Base-by-base conservation (phyloP, 2,888 invertebrate species). In the Deilephila elpenor region DNA sequence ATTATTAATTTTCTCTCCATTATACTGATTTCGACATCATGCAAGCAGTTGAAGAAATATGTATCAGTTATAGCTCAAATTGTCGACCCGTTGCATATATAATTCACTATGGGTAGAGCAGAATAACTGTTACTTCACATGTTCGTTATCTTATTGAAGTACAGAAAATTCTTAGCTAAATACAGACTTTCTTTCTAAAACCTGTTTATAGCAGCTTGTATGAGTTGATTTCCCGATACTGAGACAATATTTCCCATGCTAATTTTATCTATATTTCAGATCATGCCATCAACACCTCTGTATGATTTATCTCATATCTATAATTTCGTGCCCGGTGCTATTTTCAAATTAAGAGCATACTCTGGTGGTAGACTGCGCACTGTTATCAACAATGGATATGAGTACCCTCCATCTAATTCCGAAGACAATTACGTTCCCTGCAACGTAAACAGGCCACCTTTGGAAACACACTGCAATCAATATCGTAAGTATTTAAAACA, bases 281-380 rank as follows among this genome's bases (percentile, higher is more conserved):
- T 86, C 7, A 78, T 82, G 5, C 81, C 82, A 14, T 80, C 84
- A 2, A 86, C 87, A 5, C 81, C 84, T 0, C 34, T 78, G 0
- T 78, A 83, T 20, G 88, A 88, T 70, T 56, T 86, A 8, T 84
- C 84, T 0, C 74, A 79, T 3, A 53, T 87, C 0, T 88, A 88
- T 44, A 80, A 81, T 2, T 78, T 71, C 11, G 2, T 14, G 1
- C 25, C 29, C 7, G 70, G 37, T 20, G 59, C 8, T 11, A 75
- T 5, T 7, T 37, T 75, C 0, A 14, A 14, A 25, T 0, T 75
- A 1, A 74, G 79, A 37, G 64, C 70, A 7, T 75, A 53, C 25
- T 61, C 70, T 3, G 75, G 77, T 3, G 79, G 79, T 0, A 61
- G 73, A 25, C 8, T 79, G 1, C 74, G 60, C 25, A 67, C 34